Base-by-base conservation (phyloP, 2,113 vertebrate genomes). In the Pollachius pollachius region DNA sequence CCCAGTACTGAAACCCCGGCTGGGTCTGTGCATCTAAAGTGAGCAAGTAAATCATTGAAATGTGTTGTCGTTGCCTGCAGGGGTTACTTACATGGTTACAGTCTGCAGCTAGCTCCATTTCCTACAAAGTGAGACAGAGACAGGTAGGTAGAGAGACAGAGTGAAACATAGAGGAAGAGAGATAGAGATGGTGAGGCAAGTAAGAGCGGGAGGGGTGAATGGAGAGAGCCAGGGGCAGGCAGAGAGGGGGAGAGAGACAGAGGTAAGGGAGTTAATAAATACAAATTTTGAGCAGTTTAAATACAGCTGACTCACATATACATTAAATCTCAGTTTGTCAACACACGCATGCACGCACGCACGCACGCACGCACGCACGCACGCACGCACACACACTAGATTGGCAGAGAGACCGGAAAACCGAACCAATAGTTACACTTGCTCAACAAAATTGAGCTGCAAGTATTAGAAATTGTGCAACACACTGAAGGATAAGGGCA, bases 1-100 rank as follows among this genome's bases (percentile, higher is more conserved):
- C 8, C 41, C 41, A 48, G 41, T 48, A 9, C 41, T 48, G 12
- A 48, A 48, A 48, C 41, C 41, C 41, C 8, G 41, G 41, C 41
- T 13, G 11, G 41, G 41, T 11, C 41, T 48, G 41, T 48, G 11
- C 41, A 48, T 48, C 41, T 12, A 12, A 48, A 48, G 41, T 48
- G 41, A 48, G 41, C 9, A 48, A 48, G 11, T 48, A 7, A 13
- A 48, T 48, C 8, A 48, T 12, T 9, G 54, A 19, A 27, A 17
- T 15, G 21, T 12, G 8, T 34, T 7, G 6, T 7, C 4, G 30
- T 34, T 34, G 59, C n/a, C 30, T 23, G 69, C 54, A 54, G 54
- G 65, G 62, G 34, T 79, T 82, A 98, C 97, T 98, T 91, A 98
- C 96, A n/a, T 99, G 96, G 88, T 97, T 97, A 88, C 97, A 99